Evolutionary conservation across 2,888 invertebrate species (phyloP).

Genomic region (Stenotaenia linearis): DNA sequence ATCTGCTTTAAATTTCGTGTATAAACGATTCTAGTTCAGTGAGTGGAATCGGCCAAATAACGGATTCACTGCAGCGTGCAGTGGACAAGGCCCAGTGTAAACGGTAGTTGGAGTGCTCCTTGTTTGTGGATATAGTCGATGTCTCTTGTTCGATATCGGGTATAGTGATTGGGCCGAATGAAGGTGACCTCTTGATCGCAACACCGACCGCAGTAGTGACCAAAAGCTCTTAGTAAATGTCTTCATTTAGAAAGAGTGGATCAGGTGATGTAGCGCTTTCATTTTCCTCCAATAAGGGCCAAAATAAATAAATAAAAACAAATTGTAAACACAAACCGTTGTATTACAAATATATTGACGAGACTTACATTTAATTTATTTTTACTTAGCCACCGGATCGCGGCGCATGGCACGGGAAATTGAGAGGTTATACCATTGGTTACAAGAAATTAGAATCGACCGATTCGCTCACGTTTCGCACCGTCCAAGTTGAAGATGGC

Average conservation of each 20-base stretch:
- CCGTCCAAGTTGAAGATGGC: slow-evolving; percentile 85
- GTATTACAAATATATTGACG: neutral
- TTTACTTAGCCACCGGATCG: slow-evolving; percentile 62
- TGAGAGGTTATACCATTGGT: slow-evolving; percentile 68
- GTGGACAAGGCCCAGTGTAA: slow-evolving; percentile 7
- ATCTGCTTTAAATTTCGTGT: slow-evolving; percentile 8
- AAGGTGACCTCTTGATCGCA: slow-evolving; percentile 9
- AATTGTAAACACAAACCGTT: neutral
- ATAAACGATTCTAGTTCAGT: neutral
- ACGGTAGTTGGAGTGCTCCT: neutral
- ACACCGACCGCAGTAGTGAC: neutral
- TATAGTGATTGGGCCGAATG: neutral
- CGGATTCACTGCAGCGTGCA: slow-evolving; percentile 14
- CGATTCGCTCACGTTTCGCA: slow-evolving; percentile 78
- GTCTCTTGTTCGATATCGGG: slow-evolving; percentile 5
- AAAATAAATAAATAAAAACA: neutral
- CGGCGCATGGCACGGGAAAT: slow-evolving; percentile 88
- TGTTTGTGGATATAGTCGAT: slow-evolving; percentile 19
- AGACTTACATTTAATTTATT: neutral
- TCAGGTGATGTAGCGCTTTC: neutral
- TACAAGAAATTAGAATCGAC: slow-evolving; percentile 59
- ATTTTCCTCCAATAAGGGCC: too few relatives aligned
- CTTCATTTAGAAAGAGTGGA: neutral
- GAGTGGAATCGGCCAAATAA: slow-evolving; percentile 6
- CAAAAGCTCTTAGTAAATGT: neutral